Evolutionary conservation across 2,113 vertebrate genomes (phyloP).

Genomic region (Mastomys coucha): DNA sequence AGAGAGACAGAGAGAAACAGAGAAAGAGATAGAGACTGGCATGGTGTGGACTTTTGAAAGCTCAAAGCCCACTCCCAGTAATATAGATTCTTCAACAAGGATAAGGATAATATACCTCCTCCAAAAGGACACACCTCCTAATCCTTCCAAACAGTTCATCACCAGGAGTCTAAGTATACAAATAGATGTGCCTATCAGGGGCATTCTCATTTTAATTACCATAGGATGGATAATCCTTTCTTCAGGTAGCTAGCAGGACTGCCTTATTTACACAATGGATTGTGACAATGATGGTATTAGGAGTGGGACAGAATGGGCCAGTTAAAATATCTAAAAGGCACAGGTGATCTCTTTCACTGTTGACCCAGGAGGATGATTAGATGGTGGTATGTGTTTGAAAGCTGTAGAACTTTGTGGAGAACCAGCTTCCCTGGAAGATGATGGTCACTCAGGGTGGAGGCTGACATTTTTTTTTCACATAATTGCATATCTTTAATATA

Average conservation of each 20-base stretch:
- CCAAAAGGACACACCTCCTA: neutral
- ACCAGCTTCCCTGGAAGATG: neutral
- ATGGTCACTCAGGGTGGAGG: neutral
- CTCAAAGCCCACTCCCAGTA: neutral
- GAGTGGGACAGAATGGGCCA: neutral
- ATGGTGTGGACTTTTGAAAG: neutral
- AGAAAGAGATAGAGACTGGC: neutral
- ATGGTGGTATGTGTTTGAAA: neutral
- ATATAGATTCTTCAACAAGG: neutral
- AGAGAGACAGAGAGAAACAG: neutral
- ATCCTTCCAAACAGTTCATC: neutral
- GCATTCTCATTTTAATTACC: neutral
- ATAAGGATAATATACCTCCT: neutral
- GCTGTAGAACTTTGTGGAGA: neutral
- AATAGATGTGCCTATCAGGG: neutral
- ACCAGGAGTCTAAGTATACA: neutral
- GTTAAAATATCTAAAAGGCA: neutral
- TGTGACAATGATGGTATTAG: neutral
- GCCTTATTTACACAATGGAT: neutral
- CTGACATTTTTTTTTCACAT: neutral
- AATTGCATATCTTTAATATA: neutral
- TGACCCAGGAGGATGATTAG: neutral
- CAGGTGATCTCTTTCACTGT: neutral
- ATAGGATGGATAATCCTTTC: neutral
- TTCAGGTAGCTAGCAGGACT: neutral